Evolutionary conservation across 2,888 invertebrate species (phyloP).

Genomic region (Platerodrilus igneus): DNA sequence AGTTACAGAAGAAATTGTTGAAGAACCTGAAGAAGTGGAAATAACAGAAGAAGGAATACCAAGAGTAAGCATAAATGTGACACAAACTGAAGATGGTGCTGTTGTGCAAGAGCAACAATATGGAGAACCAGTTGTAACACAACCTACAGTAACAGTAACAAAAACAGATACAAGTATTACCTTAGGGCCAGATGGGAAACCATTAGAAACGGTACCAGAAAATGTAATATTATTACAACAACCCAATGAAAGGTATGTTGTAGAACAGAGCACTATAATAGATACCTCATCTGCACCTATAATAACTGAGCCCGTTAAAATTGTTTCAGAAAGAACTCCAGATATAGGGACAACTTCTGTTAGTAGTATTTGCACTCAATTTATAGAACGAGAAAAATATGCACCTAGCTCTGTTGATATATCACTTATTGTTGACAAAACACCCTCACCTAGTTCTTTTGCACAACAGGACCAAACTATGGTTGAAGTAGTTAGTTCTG

Average conservation of each 20-base stretch:
- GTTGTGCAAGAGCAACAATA: conserved; percentile 38
- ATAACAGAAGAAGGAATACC: conserved; percentile 68
- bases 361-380: conserved; percentile 19
- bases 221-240: conserved; percentile 23
- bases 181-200: conserved; percentile 33
- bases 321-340: conserved; percentile 28
- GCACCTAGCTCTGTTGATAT: conserved; percentile 24
- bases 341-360: conserved; percentile 20
- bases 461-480: no score
- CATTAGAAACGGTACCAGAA: conserved; percentile 25
- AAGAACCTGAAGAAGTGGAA: conserved; percentile 77
- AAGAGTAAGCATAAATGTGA: conserved; percentile 63
- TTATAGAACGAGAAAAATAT: conserved; percentile 22
- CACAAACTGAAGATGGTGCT: conserved; percentile 54
- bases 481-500: no score
- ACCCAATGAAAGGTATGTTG: conserved; percentile 42
- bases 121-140: conserved; percentile 38
- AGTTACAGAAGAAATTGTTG: conserved; percentile 75
- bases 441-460: no score
- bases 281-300: conserved; percentile 35
- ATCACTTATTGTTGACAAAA: conserved; percentile 36
- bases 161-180: conserved; percentile 31
- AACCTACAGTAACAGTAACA: conserved; percentile 29
- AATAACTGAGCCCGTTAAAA: conserved; percentile 28
- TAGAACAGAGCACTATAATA: conserved; percentile 38